phyloP scores from a whole-genome alignment of 2,797 vertebrate species.

The Novumbra hubbsi region DNA sequence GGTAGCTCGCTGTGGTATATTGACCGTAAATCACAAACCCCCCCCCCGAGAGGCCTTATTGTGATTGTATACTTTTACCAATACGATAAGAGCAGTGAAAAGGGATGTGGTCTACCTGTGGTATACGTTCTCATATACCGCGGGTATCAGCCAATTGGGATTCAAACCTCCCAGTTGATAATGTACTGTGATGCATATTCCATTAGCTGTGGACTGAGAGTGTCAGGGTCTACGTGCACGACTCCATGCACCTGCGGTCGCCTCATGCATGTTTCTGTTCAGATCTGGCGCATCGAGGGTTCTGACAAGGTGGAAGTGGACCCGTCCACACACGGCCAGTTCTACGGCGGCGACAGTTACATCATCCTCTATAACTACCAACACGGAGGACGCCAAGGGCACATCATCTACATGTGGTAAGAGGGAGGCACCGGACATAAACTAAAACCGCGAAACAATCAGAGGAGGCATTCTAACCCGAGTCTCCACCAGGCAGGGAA shows the following conservation, averaged over 20 bases:
- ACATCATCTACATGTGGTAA: conserved; percentile 98
- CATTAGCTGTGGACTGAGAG: not conserved
- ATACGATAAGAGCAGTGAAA: too few species aligned
- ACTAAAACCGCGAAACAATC: not conserved
- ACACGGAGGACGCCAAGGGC: conserved; percentile 82
- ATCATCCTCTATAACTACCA: conserved; percentile 91
- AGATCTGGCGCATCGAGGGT: conserved; percentile 97
- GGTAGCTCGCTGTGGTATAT: too few species aligned
- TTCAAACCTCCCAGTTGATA: too few species aligned
- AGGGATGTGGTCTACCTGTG: too few species aligned
- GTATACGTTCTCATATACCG: too few species aligned
- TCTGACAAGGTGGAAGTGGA: conserved; percentile 83
- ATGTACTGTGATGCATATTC: not conserved
- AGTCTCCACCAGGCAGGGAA: conserved; percentile 82
- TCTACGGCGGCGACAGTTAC: conserved; percentile 98
- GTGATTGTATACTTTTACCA: too few species aligned
- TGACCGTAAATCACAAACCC: too few species aligned
- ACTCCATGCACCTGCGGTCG: not conserved
- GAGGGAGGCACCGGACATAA: conserved; percentile 24
- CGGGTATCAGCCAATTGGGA: too few species aligned
- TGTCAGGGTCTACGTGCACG: not conserved
- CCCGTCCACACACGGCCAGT: conserved; percentile 84
- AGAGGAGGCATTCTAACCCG: not conserved
- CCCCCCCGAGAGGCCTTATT: too few species aligned
- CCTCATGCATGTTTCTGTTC: conserved; percentile 5